Conservation (phyloP, 2,888 invertebrate species). For the Lochmaea capreae region DNA sequence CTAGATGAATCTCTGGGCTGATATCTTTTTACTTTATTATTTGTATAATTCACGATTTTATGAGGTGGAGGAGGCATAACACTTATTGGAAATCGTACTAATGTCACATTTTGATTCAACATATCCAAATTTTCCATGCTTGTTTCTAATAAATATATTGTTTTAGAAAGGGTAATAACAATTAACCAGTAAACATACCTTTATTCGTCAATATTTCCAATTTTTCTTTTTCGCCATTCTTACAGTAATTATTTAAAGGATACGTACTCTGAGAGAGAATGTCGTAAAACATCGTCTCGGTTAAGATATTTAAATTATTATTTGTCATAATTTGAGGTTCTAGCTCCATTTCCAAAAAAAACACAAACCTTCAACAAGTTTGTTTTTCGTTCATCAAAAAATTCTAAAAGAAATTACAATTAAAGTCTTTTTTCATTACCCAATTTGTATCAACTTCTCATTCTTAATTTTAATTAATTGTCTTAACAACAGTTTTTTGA, state of each 20-base stretch:
- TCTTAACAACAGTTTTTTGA: background rate
- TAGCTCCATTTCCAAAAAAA: constrained; percentile 42
- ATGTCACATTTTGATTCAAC: constrained; percentile 34
- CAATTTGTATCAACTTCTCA: background rate
- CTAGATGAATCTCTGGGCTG: constrained; percentile 40
- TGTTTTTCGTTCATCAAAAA: constrained; percentile 28
- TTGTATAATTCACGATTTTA: constrained; percentile 44
- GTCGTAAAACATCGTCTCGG: constrained; percentile 44
- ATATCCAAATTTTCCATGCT: constrained; percentile 41
- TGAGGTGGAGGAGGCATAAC: constrained; percentile 48
- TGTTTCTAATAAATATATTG: constrained; percentile 36
- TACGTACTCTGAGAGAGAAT: constrained; percentile 40
- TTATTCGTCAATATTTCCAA: constrained; percentile 45
- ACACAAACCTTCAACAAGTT: constrained; percentile 32
- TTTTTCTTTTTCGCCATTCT: constrained; percentile 40
- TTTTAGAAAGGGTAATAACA: background rate
- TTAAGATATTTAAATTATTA: constrained; percentile 40
- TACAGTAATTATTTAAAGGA: constrained; percentile 38
- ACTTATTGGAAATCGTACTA: constrained; percentile 45
- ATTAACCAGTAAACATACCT: constrained; percentile 1
- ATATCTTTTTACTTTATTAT: constrained; percentile 40
- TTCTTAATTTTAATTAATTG: background rate
- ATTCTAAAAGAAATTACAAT: constrained; percentile 3
- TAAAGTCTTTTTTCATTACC: background rate
- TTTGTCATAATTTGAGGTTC: constrained; percentile 43